Evolutionary conservation across 2,113 vertebrate genomes (phyloP), one percentile per base, ranked within the genome.

Genomic region (Zapus hudsonius): DNA sequence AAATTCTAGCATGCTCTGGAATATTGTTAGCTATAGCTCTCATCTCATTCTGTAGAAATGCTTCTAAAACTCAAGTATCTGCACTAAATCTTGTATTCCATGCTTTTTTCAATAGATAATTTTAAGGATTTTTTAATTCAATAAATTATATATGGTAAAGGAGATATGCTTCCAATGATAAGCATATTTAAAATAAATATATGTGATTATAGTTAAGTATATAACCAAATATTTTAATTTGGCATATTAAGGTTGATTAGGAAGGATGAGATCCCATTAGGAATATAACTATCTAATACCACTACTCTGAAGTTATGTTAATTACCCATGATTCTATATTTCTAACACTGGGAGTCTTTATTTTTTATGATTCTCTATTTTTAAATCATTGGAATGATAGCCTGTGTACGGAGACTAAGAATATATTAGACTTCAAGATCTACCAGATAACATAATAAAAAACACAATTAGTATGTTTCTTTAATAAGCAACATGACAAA

Each of bases 401-500:
- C 81, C 16, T 79, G 86, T 44, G 38, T 4, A 75, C 25, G 75
- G 86, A 6, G 38, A 82, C 78, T 96, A 96, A 89, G 69, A 89
- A 74, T 52, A 84, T 90, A 76, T 1, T 55, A 94, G 66, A 93
- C 33, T 93, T 61, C 33, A 95, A 95, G 59, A 75, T 82, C 11
- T 96, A 70, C n/a, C 86, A 94, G 78, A 87, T 89, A 88, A 95
- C 87, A 93, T 84, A 97, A 88, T 93, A 96, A 92, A 94, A 95
- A 89, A 95, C 90, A 95, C 92, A 94, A 95, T 64, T 95, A 76
- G 0, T 97, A 90, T 97, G 42, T 97, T 97, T 95, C 88, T 95
- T 69, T 91, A 96, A 94, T 95, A 97, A 95, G 97, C 85, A 94
- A 81, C 87, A 96, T 97, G 93, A 17, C 84, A 96, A 93, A 97